Percentiles rank a stretch among this genome's conserved stretches.
Evolutionary conservation across 2,797 vertebrate species (phyloP).

Genomic region (Sebastes nivosus): DNA sequence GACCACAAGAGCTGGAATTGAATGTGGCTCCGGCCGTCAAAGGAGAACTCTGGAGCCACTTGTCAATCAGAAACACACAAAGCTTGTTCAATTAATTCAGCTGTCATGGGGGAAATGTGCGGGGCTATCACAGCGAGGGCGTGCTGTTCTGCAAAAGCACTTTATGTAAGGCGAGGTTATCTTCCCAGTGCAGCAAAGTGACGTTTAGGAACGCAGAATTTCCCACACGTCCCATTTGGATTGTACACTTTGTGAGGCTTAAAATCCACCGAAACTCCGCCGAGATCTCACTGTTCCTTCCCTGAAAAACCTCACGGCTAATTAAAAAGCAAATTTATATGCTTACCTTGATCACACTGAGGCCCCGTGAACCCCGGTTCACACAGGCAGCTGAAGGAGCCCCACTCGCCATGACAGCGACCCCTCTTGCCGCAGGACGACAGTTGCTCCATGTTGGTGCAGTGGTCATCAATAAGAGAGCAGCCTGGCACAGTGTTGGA

Average conservation of each 20-base stretch:
- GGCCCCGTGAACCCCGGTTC: conserved; percentile 81
- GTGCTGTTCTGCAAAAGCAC: conserved; percentile 21
- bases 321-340: conserved; percentile 1
- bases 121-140: conserved; percentile 21
- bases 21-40: conserved; percentile 86
- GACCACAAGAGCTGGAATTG: conserved; percentile 84
- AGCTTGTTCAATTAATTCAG: conserved; percentile 59
- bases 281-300: conserved; percentile 9
- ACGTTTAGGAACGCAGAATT: neutral
- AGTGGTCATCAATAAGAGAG: conserved; percentile 82
- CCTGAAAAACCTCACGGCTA: conserved; percentile 10
- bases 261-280: neutral
- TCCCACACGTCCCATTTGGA: conserved; percentile 6
- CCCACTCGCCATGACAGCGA: conserved; percentile 83
- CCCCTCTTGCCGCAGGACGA: conserved; percentile 84
- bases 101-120: conserved; percentile 50
- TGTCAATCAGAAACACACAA: conserved; percentile 62
- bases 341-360: conserved; percentile 69
- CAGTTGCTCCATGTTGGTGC: conserved; percentile 74
- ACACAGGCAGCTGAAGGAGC: conserved; percentile 85
- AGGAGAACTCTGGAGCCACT: conserved; percentile 86
- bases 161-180: conserved; percentile 47
- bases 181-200: conserved; percentile 34
- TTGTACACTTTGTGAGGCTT: conserved; percentile 27
- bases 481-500: conserved; percentile 83